Evolutionary conservation across 2,888 invertebrate genomes (phyloP).

Genomic region (Cryptus viduatorius): DNA sequence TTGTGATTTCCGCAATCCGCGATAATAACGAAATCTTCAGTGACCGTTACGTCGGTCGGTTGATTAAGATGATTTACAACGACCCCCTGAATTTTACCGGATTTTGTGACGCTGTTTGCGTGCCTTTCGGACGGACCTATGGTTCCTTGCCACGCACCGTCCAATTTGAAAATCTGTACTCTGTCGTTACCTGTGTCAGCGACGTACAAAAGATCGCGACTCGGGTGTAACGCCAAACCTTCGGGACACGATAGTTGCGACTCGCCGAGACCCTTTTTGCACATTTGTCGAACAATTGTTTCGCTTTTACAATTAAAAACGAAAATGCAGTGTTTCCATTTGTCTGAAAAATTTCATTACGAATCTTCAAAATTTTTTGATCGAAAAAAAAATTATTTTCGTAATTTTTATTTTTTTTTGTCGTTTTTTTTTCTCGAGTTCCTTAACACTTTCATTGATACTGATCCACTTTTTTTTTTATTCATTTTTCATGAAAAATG

Average conservation of each 20-base stretch:
- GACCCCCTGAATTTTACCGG: constrained; percentile 75
- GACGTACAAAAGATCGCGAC: constrained; percentile 88
- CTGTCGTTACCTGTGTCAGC: constrained; percentile 93
- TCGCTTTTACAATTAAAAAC: constrained; percentile 89
- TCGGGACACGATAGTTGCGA: constrained; percentile 90
- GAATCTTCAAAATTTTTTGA: neutral
- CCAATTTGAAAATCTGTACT: constrained; percentile 87
- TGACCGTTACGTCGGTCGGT: constrained; percentile 90
- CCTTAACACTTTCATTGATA: too few species aligned
- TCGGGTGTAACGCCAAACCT: constrained; percentile 88
- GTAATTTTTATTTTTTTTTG: too few species aligned
- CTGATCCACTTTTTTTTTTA: neutral
- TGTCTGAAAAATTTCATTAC: constrained; percentile 84
- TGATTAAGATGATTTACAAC: constrained; percentile 88
- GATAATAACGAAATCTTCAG: constrained; percentile 86
- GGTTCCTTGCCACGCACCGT: constrained; percentile 76
- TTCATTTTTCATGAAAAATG: too few species aligned
- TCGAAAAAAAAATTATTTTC: neutral
- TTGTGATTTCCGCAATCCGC: constrained; percentile 91
- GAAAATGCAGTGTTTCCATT: constrained; percentile 90
- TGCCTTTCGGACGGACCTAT: constrained; percentile 70
- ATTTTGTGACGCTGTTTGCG: constrained; percentile 78
- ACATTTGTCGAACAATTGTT: constrained; percentile 87
- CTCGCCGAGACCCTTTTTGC: constrained; percentile 88
- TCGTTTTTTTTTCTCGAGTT: too few species aligned